phyloP scores from a whole-genome alignment of 2,888 invertebrate species.

The Syrista parreyssii region DNA sequence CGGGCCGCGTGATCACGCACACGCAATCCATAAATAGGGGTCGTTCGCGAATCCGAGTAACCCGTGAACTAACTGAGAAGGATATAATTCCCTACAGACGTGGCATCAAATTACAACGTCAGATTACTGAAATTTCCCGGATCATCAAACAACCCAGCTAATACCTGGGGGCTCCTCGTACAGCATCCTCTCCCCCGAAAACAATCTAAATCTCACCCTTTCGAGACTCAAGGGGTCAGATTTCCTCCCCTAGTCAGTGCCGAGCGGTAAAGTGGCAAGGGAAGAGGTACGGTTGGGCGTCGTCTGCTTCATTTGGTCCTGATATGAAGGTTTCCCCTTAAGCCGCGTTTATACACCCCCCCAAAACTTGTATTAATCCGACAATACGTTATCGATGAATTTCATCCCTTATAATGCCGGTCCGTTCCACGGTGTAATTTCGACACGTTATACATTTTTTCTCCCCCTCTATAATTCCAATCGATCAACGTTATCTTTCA shows the following conservation, averaged over 20 bases:
- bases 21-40: background rate
- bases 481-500: background rate
- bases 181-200: slow-evolving; percentile 22
- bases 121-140: slow-evolving; percentile 34
- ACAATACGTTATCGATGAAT: slow-evolving; percentile 1
- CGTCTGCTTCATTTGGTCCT: background rate
- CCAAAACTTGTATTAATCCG: background rate
- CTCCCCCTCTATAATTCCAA: background rate
- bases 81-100: background rate
- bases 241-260: background rate
- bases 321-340: slow-evolving; percentile 3
- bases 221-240: slow-evolving; percentile 11
- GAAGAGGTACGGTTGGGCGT: background rate
- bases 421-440: background rate
- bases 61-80: background rate
- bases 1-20: background rate
- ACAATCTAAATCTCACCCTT: slow-evolving; percentile 45
- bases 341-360: background rate
- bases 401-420: background rate
- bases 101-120: slow-evolving; percentile 7
- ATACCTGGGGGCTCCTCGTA: slow-evolving; percentile 22
- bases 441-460: background rate
- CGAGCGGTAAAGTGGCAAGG: background rate
- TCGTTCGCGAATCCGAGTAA: background rate
- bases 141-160: slow-evolving; percentile 47